These are phyloP conservation scores for Lithosia quadra DNA, from an alignment of 2,888 invertebrate species.

Conservation along the genomic window DNA sequence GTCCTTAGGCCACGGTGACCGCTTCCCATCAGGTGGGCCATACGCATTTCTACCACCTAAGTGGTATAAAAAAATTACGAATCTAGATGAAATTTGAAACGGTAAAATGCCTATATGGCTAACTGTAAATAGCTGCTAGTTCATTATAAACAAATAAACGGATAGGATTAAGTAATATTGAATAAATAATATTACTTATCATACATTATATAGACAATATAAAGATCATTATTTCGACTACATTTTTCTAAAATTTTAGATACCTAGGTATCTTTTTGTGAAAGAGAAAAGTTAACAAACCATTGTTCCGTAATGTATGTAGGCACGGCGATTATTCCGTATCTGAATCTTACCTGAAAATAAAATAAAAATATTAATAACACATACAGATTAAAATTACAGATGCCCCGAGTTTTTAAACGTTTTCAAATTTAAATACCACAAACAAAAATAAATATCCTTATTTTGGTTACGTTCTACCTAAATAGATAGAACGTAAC, in stretches of 20 bases:
- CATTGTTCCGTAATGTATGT: neutral
- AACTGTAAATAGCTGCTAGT: neutral
- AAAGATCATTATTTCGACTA: no score
- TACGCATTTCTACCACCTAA: no score
- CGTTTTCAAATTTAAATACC: neutral
- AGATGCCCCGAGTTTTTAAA: neutral
- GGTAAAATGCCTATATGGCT: neutral
- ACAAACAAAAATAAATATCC: neutral
- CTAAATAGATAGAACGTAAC: no score
- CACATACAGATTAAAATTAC: neutral
- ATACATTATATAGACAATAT: no score
- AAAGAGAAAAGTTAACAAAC: neutral
- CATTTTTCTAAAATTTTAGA: no score
- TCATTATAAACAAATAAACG: neutral
- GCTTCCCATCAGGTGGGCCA: no score
- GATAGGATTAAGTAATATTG: no score
- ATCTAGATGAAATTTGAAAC: neutral
- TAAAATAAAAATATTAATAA: constrained; percentile 20
- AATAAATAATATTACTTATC: no score
- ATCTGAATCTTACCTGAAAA: constrained; percentile 41
- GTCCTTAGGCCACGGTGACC: no score
- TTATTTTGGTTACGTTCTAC: constrained; percentile 34
- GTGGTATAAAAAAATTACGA: no score
- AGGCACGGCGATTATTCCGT: neutral
- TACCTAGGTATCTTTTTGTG: neutral